Conservation (phyloP, 2,797 vertebrate species). For the Crypturellus tataupa region DNA sequence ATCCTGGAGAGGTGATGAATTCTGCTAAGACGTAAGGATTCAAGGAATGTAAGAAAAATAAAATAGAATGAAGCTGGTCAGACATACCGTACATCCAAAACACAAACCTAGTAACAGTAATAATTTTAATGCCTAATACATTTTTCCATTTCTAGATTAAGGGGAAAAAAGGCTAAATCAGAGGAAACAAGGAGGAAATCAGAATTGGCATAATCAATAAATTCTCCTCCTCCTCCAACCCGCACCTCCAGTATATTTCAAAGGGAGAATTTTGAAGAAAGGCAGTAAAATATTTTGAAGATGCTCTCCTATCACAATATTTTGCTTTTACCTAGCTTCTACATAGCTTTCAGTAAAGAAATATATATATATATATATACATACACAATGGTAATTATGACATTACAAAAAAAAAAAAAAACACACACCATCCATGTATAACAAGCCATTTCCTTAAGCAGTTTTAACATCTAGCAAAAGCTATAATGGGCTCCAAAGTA, state of each 20-base stretch:
- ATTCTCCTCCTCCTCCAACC: no score
- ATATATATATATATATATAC: no score
- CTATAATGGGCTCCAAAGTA: not conserved
- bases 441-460: not conserved
- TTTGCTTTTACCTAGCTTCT: not conserved
- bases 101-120: not conserved
- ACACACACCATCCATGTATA: not conserved
- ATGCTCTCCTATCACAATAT: not conserved
- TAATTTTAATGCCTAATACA: not conserved
- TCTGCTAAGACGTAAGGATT: not conserved
- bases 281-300: not conserved
- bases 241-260: not conserved
- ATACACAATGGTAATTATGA: not conserved
- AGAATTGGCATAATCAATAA: not conserved
- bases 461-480: not conserved
- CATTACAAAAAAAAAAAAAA: not conserved
- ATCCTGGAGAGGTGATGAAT: not conserved
- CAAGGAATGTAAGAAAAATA: not conserved
- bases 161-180: not conserved
- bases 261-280: not conserved
- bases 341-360: accelerated
- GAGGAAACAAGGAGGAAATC: not conserved
- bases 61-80: not conserved
- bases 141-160: not conserved
- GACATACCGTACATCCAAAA: not conserved